A percentile compares a stretch with the other conserved stretches of the same genome.
Conservation (phyloP, 2,797 vertebrate species). For the Phalanger gymnotis region DNA sequence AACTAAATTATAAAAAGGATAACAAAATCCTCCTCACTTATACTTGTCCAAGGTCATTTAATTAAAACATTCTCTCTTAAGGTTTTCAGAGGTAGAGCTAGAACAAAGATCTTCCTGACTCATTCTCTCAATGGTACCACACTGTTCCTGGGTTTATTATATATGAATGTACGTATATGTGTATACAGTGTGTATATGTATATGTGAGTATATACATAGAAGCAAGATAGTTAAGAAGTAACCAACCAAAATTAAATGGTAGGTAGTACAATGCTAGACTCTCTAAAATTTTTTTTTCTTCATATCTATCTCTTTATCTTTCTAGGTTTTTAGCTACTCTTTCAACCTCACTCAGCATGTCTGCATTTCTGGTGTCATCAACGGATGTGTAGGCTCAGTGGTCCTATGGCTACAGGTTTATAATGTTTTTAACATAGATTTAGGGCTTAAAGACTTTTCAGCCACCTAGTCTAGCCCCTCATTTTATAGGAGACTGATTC, state of each 20-base stretch:
- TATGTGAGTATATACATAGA: no score
- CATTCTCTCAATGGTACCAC: not conserved
- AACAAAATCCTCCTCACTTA: no score
- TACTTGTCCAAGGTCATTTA: not conserved
- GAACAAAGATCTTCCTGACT: not conserved
- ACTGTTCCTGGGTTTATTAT: not conserved
- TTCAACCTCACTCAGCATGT: not conserved
- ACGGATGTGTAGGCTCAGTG: not conserved
- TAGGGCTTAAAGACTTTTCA: not conserved
- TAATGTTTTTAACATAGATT: not conserved
- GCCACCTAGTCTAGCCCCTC: not conserved
- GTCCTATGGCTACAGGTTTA: not conserved
- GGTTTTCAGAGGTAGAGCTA: not conserved
- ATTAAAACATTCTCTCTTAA: not conserved
- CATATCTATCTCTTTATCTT: not conserved
- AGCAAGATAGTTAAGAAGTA: not conserved
- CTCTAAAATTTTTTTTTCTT: not conserved
- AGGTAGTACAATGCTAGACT: accelerated
- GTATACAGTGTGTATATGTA: not conserved
- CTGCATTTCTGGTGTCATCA: not conserved
- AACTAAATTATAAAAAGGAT: no score
- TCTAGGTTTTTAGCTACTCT: not conserved
- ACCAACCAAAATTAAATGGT: not conserved
- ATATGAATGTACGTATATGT: not conserved
- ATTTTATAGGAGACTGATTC: not conserved